phyloP scores from a whole-genome alignment of 1,140 invertebrate species.

The Mercenaria mercenaria region DNA sequence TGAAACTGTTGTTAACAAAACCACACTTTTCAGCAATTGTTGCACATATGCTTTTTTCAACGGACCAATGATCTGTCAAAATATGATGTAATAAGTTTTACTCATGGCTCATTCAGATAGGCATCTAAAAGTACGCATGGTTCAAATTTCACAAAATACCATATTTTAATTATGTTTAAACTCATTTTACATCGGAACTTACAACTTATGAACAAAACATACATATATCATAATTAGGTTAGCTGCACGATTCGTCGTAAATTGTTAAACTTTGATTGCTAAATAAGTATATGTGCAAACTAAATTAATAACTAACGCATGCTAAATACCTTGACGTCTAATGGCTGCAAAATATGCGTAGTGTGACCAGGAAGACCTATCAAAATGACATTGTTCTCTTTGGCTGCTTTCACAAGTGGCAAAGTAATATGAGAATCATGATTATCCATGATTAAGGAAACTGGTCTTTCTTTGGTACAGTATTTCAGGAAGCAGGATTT shows the following conservation, averaged over 20 bases:
- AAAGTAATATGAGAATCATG: slow-evolving; percentile 25
- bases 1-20: background rate
- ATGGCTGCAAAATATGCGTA: slow-evolving; percentile 19
- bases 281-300: background rate
- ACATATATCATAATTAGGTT: no score
- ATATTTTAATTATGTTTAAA: no score
- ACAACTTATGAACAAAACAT: no score
- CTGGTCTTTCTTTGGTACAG: background rate
- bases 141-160: no score
- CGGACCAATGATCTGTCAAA: background rate
- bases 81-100: no score
- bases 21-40: background rate
- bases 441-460: slow-evolving; percentile 10
- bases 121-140: no score
- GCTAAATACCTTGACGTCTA: background rate
- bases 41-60: background rate
- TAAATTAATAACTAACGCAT: background rate
- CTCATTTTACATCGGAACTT: no score
- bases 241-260: background rate
- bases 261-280: background rate
- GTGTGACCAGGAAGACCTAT: slow-evolving; percentile 17
- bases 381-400: background rate
- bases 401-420: background rate
- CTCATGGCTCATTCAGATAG: no score
- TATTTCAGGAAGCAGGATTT: background rate